A percentile compares a stretch with the other conserved stretches of the same genome.
Conservation (phyloP, 2,113 vertebrate genomes). For the Anas platyrhynchos region DNA sequence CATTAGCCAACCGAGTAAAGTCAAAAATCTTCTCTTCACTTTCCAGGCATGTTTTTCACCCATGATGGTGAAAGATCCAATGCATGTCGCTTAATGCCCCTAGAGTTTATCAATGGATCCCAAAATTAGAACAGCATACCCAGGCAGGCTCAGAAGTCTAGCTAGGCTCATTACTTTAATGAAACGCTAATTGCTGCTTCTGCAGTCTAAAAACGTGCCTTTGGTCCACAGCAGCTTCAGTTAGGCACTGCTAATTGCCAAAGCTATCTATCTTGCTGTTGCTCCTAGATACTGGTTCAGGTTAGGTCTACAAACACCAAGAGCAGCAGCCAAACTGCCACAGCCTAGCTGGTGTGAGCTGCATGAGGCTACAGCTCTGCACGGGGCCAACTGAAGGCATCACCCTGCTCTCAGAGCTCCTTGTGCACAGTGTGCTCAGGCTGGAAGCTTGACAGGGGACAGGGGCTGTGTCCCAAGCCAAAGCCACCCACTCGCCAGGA, state of each 20-base stretch:
- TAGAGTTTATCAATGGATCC: not conserved
- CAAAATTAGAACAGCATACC: slow-evolving; percentile 47
- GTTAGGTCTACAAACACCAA: slow-evolving; percentile 30
- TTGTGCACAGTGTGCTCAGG: not conserved
- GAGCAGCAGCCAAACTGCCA: not conserved
- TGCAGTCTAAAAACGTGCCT: slow-evolving; percentile 28
- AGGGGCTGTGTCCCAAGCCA: not conserved
- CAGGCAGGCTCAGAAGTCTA: slow-evolving; percentile 3
- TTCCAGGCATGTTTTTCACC: not conserved
- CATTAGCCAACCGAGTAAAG: not conserved
- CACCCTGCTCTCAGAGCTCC: rapidly evolving
- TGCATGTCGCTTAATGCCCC: not conserved
- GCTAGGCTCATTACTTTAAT: slow-evolving; percentile 35
- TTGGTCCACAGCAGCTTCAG: slow-evolving; percentile 46
- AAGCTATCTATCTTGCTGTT: slow-evolving; percentile 58
- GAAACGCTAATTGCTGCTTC: slow-evolving; percentile 56
- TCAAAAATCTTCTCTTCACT: not conserved
- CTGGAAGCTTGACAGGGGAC: not conserved
- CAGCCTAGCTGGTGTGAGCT: not conserved
- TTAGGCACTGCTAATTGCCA: slow-evolving; percentile 52
- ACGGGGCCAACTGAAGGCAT: rapidly evolving
- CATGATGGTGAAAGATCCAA: not conserved
- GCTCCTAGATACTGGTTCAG: slow-evolving; percentile 39
- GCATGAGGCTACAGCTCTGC: not conserved
- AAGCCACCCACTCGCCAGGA: not conserved